A percentile compares a stretch with the other conserved stretches of the same genome.
phyloP scores from a whole-genome alignment of 2,888 invertebrate genomes.

The Brenthis daphne region DNA sequence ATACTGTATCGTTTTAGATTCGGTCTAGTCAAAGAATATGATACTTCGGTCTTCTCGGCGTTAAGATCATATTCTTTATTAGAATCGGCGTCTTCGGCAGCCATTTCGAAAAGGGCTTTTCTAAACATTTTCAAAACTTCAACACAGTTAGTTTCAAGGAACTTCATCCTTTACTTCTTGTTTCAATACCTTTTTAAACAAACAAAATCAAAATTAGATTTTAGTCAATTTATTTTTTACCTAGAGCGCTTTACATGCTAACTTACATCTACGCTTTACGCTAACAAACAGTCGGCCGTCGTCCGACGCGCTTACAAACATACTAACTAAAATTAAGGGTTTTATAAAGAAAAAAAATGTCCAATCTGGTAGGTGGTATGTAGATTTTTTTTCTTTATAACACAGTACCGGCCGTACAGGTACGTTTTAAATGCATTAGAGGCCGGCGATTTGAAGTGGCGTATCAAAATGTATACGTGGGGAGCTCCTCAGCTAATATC shows the following conservation, averaged over 20 bases:
- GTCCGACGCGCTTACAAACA: constrained; percentile 40
- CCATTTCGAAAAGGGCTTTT: constrained; percentile 72
- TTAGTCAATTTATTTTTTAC: constrained; percentile 71
- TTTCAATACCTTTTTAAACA: constrained; percentile 92
- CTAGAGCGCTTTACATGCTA: constrained; percentile 70
- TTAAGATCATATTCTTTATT: constrained; percentile 72
- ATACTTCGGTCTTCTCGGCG: constrained; percentile 62
- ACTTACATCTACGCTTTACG: constrained; percentile 69
- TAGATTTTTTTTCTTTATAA: constrained; percentile 21
- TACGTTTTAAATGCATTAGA: constrained; percentile 71
- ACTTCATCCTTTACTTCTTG: constrained; percentile 92
- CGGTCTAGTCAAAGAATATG: constrained; percentile 66
- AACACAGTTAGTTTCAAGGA: constrained; percentile 81
- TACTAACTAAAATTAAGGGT: constrained; percentile 13
- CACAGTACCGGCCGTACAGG: constrained; percentile 53
- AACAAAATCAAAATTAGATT: constrained; percentile 88
- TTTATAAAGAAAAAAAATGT: constrained; percentile 21
- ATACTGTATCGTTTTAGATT: constrained; percentile 45
- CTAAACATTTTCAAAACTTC: constrained; percentile 81
- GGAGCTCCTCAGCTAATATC: constrained; percentile 77
- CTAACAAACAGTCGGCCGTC: constrained; percentile 43
- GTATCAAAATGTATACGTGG: constrained; percentile 69
- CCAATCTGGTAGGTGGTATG: background rate
- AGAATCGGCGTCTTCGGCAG: constrained; percentile 62
- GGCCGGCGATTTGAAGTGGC: constrained; percentile 62